Conservation (phyloP, 1,140 invertebrate genomes). For the Aporrectodea caliginosa region DNA sequence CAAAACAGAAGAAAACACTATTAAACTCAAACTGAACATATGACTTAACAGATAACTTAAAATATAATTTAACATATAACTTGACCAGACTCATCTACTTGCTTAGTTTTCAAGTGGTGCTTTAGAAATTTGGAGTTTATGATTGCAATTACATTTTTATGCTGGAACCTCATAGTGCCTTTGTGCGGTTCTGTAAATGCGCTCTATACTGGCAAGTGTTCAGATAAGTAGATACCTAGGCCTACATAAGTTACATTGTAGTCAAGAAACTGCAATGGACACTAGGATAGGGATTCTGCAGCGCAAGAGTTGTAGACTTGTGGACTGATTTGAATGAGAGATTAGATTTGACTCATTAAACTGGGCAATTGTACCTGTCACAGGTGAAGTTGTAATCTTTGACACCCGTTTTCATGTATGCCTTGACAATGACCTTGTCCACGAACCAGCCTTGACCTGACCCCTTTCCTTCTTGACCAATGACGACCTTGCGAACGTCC, state of each 20-base stretch:
- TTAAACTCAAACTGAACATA: too few relatives aligned
- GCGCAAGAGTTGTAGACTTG: background rate
- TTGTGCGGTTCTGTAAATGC: too few relatives aligned
- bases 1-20: too few relatives aligned
- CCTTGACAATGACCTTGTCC: conserved; percentile 36
- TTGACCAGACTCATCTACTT: too few relatives aligned
- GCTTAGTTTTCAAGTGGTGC: too few relatives aligned
- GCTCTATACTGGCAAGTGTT: background rate
- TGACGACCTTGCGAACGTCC: conserved; percentile 41
- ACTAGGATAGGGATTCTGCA: background rate
- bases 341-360: background rate
- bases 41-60: too few relatives aligned
- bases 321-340: background rate
- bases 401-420: background rate
- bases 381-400: background rate
- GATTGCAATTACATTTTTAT: too few relatives aligned
- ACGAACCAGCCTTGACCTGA: conserved; percentile 49
- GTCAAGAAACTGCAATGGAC: background rate
- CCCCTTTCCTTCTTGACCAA: conserved; percentile 39
- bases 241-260: too few relatives aligned
- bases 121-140: too few relatives aligned
- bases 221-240: too few relatives aligned
- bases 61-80: too few relatives aligned
- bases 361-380: background rate
- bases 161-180: too few relatives aligned